Percentiles rank a stretch among this genome's conserved stretches.
phyloP scores from a whole-genome alignment of 2,797 vertebrate species.

The Sternarchorhynchus goeldii region DNA sequence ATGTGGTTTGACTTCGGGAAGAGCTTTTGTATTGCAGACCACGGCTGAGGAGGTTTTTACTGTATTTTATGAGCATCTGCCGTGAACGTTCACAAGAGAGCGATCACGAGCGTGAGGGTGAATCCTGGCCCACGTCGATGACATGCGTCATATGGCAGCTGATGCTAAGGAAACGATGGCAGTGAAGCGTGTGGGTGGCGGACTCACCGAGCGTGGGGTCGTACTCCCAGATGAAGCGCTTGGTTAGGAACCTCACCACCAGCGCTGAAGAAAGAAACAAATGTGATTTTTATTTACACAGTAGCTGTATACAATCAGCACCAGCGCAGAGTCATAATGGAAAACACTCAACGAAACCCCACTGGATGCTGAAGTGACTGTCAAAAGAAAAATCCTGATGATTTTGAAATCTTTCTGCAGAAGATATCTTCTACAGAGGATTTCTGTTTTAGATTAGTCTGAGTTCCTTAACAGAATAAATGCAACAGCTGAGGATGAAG shows the following conservation, averaged over 20 bases:
- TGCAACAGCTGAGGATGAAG: too few relatives aligned
- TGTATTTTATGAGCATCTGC: not conserved
- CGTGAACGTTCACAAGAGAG: constrained; percentile 10
- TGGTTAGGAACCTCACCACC: constrained; percentile 94
- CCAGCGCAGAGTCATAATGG: constrained; percentile 8
- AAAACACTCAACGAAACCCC: not conserved
- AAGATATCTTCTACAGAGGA: not conserved
- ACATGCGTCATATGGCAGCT: not conserved
- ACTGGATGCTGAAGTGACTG: not conserved
- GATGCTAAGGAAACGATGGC: not conserved
- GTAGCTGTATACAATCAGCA: constrained; percentile 14
- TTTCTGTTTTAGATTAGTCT: constrained; percentile 10
- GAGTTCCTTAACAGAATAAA: not conserved
- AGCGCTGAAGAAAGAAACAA: constrained; percentile 76
- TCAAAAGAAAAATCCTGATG: not conserved
- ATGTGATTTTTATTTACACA: not conserved
- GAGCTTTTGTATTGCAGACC: not conserved
- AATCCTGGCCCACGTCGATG: not conserved
- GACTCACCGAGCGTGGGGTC: constrained; percentile 93
- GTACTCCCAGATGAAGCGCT: constrained; percentile 98
- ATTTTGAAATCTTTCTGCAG: constrained; percentile 9
- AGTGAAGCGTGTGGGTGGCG: not conserved
- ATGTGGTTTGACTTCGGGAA: constrained; percentile 17
- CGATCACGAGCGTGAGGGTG: not conserved
- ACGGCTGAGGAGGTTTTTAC: not conserved